Conservation (phyloP, 2,888 invertebrate species). For the Zeuzera pyrina region DNA sequence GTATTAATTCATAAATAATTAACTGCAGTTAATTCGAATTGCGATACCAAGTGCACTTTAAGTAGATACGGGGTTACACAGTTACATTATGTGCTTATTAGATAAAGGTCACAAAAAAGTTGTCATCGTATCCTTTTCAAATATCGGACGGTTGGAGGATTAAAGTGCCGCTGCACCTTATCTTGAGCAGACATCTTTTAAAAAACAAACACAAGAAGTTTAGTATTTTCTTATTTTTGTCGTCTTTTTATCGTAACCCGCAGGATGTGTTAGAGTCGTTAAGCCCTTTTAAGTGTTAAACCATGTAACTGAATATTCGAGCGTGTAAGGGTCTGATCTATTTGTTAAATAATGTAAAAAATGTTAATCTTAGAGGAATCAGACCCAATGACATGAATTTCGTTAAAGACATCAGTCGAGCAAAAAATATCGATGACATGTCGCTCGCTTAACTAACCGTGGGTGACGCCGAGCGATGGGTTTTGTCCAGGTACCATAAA, state of each 20-base stretch:
- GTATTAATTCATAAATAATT: too few species aligned
- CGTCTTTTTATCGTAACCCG: constrained; percentile 73
- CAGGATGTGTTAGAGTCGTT: constrained; percentile 74
- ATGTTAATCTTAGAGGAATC: constrained; percentile 67
- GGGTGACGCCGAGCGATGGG: constrained; percentile 42
- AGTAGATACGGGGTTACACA: constrained; percentile 29
- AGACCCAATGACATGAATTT: constrained; percentile 69
- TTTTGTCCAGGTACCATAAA: constrained; percentile 40
- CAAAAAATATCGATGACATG: constrained; percentile 68
- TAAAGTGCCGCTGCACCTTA: constrained; percentile 70
- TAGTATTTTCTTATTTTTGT: constrained; percentile 66
- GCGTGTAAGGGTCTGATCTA: constrained; percentile 68
- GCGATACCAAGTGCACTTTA: background rate
- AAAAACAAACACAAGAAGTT: constrained; percentile 70
- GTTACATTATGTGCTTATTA: constrained; percentile 45
- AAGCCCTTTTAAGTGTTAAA: constrained; percentile 74
- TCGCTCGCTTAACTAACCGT: constrained; percentile 46
- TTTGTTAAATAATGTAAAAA: constrained; percentile 70
- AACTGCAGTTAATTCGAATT: too few species aligned
- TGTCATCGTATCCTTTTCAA: constrained; percentile 73
- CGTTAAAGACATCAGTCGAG: constrained; percentile 64
- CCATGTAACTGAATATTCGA: constrained; percentile 73
- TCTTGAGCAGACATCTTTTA: constrained; percentile 71
- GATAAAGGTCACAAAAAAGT: constrained; percentile 64
- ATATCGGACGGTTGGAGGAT: constrained; percentile 68